Evolutionary conservation across 2,113 vertebrate genomes (phyloP).

Genomic region (Macquaria australasica): DNA sequence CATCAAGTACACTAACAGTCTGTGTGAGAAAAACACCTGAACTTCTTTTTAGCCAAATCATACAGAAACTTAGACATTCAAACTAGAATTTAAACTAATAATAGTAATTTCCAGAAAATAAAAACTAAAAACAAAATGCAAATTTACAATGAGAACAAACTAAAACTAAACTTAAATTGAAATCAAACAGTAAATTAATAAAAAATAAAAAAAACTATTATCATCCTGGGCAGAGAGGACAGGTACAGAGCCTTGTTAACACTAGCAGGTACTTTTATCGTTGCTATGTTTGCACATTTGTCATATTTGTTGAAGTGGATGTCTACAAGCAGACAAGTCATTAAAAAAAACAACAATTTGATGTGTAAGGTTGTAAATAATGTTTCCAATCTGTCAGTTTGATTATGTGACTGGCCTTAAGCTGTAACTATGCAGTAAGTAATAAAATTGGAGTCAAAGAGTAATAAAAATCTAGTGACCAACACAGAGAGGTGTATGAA

Average conservation of each 20-base stretch:
- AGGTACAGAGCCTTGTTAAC: neutral
- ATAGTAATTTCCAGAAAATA: neutral
- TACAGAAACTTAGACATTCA: neutral
- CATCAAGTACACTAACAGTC: neutral
- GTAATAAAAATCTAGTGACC: slow-evolving; percentile 21
- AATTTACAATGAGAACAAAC: neutral
- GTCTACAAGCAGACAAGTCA: neutral
- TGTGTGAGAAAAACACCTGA: neutral
- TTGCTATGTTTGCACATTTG: neutral
- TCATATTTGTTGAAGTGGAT: neutral
- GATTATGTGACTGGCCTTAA: slow-evolving; percentile 29
- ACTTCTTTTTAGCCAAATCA: neutral
- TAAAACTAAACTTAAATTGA: neutral
- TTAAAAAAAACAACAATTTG: slow-evolving; percentile 6
- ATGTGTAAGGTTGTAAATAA: slow-evolving; percentile 15
- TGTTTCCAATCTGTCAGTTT: slow-evolving; percentile 17
- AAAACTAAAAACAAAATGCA: neutral
- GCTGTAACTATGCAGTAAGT: neutral
- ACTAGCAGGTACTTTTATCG: neutral
- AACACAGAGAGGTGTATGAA: slow-evolving; percentile 15
- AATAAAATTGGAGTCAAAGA: slow-evolving; percentile 38
- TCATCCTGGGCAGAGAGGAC: neutral
- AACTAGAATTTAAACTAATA: neutral
- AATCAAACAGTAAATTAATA: neutral
- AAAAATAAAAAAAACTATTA: neutral